Conservation (phyloP, 1,140 invertebrate genomes). For the Polyergus mexicanus region DNA sequence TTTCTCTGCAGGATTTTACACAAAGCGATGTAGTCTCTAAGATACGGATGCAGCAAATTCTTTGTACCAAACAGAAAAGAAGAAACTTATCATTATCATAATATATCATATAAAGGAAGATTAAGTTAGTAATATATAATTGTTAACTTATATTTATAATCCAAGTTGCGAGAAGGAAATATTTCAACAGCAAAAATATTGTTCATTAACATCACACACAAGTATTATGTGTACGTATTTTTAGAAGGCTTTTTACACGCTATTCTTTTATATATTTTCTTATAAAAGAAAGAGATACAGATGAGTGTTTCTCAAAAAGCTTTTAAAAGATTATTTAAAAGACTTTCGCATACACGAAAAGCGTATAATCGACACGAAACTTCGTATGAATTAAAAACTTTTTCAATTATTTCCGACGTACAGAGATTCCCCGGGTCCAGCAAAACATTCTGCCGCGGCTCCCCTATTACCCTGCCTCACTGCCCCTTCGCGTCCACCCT, state of each 20-base stretch:
- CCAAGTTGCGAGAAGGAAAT: background rate
- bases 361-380: slow-evolving; percentile 39
- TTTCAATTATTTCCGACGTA: slow-evolving; percentile 62
- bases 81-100: background rate
- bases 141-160: background rate
- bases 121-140: background rate
- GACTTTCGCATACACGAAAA: background rate
- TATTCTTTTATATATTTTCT: background rate
- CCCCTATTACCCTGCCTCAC: slow-evolving; percentile 33
- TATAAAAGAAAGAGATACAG: background rate
- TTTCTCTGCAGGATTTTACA: background rate
- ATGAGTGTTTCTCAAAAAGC: background rate
- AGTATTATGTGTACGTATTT: background rate
- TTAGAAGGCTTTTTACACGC: background rate
- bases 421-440: slow-evolving; percentile 53
- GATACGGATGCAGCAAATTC: background rate
- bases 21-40: background rate
- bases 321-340: too few species aligned
- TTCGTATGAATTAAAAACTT: slow-evolving; percentile 51
- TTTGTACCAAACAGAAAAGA: background rate
- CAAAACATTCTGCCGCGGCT: slow-evolving; percentile 51
- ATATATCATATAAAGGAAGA: background rate
- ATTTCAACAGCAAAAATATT: background rate
- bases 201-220: background rate
- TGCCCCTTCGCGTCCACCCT: slow-evolving; percentile 31